Conservation (phyloP, 1,140 invertebrate species). For the Drosophila teissieri region DNA sequence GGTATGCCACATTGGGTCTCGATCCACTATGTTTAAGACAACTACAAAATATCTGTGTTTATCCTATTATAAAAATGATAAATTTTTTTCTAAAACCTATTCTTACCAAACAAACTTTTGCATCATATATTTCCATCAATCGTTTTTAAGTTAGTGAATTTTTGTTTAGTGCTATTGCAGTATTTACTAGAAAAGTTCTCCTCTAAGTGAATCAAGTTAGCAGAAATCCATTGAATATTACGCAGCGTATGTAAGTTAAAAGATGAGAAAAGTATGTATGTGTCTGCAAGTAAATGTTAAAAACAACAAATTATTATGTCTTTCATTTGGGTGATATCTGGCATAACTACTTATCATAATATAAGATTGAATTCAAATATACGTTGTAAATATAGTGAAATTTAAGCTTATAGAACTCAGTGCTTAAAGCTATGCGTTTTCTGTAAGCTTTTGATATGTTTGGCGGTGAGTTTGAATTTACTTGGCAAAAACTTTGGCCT, state of each 20-base stretch:
- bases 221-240: slow-evolving; percentile 51
- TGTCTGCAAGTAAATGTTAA: slow-evolving; percentile 41
- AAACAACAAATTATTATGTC: slow-evolving; percentile 20
- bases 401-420: not conserved
- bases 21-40: slow-evolving; percentile 43
- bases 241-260: slow-evolving; percentile 4
- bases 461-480: not conserved
- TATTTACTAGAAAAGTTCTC: slow-evolving; percentile 69
- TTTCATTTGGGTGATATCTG: not conserved
- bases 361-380: too few relatives aligned
- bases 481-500: not conserved
- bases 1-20: slow-evolving; percentile 28
- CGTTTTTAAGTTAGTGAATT: slow-evolving; percentile 70
- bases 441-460: not conserved
- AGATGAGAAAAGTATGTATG: slow-evolving; percentile 13
- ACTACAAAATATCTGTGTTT: slow-evolving; percentile 47
- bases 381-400: too few relatives aligned
- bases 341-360: too few relatives aligned
- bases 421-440: not conserved
- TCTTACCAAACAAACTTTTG: slow-evolving; percentile 54
- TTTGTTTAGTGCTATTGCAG: slow-evolving; percentile 79
- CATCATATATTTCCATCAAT: slow-evolving; percentile 65
- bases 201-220: slow-evolving; percentile 51
- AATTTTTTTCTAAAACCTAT: slow-evolving; percentile 27
- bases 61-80: slow-evolving; percentile 27